phyloP scores from a whole-genome alignment of 2,797 vertebrate genomes.

The Spondyliosoma cantharus region DNA sequence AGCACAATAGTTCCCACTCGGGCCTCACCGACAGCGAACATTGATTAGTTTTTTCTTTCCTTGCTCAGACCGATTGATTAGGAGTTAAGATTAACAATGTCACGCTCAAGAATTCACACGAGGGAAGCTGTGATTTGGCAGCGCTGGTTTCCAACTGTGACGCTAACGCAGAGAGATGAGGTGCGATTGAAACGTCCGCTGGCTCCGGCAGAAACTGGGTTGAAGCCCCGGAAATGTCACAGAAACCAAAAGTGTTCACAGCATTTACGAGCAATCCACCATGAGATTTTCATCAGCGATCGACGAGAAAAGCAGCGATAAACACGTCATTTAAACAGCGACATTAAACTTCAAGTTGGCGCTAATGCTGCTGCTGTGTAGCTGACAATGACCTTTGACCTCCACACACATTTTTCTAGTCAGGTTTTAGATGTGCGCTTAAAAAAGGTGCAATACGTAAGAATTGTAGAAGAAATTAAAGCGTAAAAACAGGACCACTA shows the following conservation, averaged over 20 bases:
- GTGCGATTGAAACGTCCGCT: slow-evolving; percentile 12
- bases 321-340: too few relatives aligned
- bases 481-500: too few relatives aligned
- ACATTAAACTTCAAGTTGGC: too few relatives aligned
- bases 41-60: slow-evolving; percentile 18
- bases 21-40: slow-evolving; percentile 29
- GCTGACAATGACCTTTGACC: background rate
- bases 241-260: background rate
- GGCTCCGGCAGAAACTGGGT: background rate
- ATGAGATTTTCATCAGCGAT: background rate
- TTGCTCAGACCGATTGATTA: slow-evolving; percentile 36
- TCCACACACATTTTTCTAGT: background rate
- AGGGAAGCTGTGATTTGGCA: slow-evolving; percentile 28
- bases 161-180: background rate
- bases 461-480: too few relatives aligned
- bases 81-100: slow-evolving; percentile 56
- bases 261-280: background rate
- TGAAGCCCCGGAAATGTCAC: slow-evolving; percentile 5
- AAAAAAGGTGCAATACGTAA: too few relatives aligned
- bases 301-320: too few relatives aligned
- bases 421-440: too few relatives aligned
- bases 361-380: too few relatives aligned
- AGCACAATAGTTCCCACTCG: slow-evolving; percentile 37
- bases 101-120: slow-evolving; percentile 36
- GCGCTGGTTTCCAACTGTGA: slow-evolving; percentile 17